Base-by-base conservation (phyloP, 2,113 vertebrate genomes). In the Saccopteryx bilineata region DNA sequence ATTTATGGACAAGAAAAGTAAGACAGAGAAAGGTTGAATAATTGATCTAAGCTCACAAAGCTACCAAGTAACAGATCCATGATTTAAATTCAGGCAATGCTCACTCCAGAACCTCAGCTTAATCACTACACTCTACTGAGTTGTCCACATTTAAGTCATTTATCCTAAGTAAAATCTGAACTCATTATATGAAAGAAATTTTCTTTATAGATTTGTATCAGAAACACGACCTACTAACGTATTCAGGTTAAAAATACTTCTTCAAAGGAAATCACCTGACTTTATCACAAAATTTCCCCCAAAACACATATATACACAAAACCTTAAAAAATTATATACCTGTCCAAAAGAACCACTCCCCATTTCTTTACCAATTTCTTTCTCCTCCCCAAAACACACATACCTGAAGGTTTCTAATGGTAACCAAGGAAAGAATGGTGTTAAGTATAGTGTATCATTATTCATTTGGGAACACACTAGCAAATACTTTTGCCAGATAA, bases 401-500 rank as follows among this genome's bases (percentile, higher is more conserved):
- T 81, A 97, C 87, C 39, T 85, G n/a, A 50, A 97, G 1, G 79
- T 68, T 97, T 95, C 65, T 94, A 90, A 76, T 90, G 93, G 56
- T 81, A 91, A 86, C 96, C 95, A 96, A 95, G 31, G 4, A 58
- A 95, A 31, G 39, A 19, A 72, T 2, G 66, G 8, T 79, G 2
- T 80, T 92, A 94, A 92, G 94, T 7, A 96, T 87, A 93, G 50
- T 90, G 33, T 66, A 81, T 82, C 74, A 94, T 96, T 68, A 97
- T 87, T 96, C 92, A 96, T 91, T 63, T 54, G 69, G 71, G 75
- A 96, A 96, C 97, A 97, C 97, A 95, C 87, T 98, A 97, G 98
- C 94, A 95, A 93, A 60, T 2, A 23, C 8, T 65, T 68, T 89
- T 74, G 52, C 93, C 90, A 96, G 86, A 83, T 96, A 96, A 94